Evolutionary conservation across 1,140 invertebrate species (phyloP), one percentile per base, ranked within the genome.

Genomic region (Formica selysi): DNA sequence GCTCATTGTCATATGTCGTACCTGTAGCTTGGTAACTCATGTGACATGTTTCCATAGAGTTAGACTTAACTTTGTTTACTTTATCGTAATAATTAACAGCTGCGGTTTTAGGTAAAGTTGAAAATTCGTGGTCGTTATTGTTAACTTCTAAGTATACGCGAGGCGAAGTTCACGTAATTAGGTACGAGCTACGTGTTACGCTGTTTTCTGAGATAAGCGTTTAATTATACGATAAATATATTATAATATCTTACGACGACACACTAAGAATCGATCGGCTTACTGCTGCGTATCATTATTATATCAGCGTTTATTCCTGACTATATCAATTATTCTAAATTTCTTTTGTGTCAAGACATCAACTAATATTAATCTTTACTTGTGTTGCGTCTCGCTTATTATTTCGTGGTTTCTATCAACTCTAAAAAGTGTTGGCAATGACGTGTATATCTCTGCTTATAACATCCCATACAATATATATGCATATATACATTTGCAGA

Each of bases 21-120:
- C 38, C 32, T 71, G 19, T 36, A 62, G 11, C 29, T 11, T 48
- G 38, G 57, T 71, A 87, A 85, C 51, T 79, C 57, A 11, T 26
- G 41, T 74, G 81, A 88, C 81, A 54, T 16, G 54, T 80, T 76
- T 67, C 22, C 36, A 22, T 73, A 3, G 54, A 61, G 36, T 65
- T 76, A 13, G 26, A 61, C 51, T 62, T 73, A 76, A 76, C 85
- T 68, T 84, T 48, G 61, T 86, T 73, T 65, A 41, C 61, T 74
- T 68, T 81, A 41, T 65, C 54, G 22, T 57, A 44, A 64, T 86
- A 81, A 88, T 88, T 88, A 88, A 81, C 68, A 38, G 68, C 67
- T 64, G 57, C 36, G 76, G 67, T 65, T 86, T 71, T 64, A 32
- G 65, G 70, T 79, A 67, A 86, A 85, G 74, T 74, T 57, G 48